Conservation (phyloP, 2,797 vertebrate genomes). For the Lithobates sylvaticus region DNA sequence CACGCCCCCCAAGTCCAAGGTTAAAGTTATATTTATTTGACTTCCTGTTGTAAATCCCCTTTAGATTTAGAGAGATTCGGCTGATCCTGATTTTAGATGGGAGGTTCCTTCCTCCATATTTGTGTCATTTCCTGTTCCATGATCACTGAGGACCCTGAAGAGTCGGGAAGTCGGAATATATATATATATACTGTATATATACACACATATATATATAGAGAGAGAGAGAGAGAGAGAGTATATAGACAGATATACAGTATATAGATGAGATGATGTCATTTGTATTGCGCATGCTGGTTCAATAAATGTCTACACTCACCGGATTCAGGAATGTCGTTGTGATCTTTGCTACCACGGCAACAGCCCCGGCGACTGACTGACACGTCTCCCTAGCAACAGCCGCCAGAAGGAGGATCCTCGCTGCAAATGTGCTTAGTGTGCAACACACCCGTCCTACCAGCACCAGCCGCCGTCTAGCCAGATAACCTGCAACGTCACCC, state of each 20-base stretch:
- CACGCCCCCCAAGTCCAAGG: no score
- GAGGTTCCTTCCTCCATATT: no score
- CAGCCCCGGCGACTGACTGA: neutral
- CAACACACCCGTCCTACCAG: neutral
- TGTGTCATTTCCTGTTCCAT: no score
- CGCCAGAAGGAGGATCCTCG: neutral
- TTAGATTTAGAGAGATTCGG: no score
- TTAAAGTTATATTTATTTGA: no score
- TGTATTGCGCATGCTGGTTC: neutral
- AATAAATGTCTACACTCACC: neutral
- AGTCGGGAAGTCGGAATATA: no score
- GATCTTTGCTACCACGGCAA: neutral
- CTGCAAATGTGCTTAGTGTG: neutral
- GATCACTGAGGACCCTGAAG: no score
- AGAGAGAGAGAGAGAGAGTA: no score
- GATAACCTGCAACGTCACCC: neutral
- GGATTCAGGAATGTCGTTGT: neutral
- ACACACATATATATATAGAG: no score
- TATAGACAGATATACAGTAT: neutral
- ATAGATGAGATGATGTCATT: neutral
- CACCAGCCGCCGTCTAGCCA: neutral
- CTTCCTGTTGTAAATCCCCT: no score
- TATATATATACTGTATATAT: no score
- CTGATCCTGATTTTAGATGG: no score
- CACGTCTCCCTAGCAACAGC: conserved; percentile 4